phyloP scores from a whole-genome alignment of 2,888 invertebrate genomes.

The Drosophila recens region DNA sequence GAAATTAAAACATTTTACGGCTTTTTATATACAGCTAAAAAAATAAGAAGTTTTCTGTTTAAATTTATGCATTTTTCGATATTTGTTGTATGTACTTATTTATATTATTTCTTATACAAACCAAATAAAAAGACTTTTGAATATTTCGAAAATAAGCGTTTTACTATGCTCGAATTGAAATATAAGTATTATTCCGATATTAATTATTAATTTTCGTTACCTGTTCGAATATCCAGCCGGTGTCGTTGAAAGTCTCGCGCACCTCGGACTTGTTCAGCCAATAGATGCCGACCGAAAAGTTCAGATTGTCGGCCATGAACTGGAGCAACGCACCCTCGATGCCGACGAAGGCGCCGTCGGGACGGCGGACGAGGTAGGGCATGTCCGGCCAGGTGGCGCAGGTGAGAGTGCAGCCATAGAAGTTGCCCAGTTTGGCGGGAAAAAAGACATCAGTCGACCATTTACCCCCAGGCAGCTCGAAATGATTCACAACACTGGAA shows the following conservation, averaged over 20 bases:
- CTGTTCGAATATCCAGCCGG: constrained; percentile 63
- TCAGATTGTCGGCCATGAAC: constrained; percentile 69
- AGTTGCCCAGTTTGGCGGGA: constrained; percentile 68
- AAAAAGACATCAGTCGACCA: constrained; percentile 60
- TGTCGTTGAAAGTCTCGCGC: constrained; percentile 62
- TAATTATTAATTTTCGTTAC: constrained; percentile 37
- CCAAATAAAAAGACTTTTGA: too few species aligned
- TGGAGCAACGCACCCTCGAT: constrained; percentile 77
- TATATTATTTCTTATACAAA: too few species aligned
- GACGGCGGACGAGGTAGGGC: constrained; percentile 68
- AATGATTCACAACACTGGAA: constrained; percentile 69
- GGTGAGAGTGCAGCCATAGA: constrained; percentile 73
- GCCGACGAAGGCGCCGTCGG: constrained; percentile 63
- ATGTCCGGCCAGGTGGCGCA: constrained; percentile 80
- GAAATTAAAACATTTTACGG: too few species aligned
- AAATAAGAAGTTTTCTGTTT: too few species aligned
- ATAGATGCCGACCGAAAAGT: constrained; percentile 69
- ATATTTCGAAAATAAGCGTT: too few species aligned
- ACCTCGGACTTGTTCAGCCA: constrained; percentile 65
- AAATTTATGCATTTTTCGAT: too few species aligned
- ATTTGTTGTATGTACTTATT: too few species aligned
- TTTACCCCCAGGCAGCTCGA: neutral
- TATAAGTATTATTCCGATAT: too few species aligned
- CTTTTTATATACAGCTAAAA: too few species aligned
- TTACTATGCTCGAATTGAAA: too few species aligned